A percentile compares a stretch with the other conserved stretches of the same genome.
Evolutionary conservation across 2,113 vertebrate species (phyloP).

Genomic region (Oryzias woworae): DNA sequence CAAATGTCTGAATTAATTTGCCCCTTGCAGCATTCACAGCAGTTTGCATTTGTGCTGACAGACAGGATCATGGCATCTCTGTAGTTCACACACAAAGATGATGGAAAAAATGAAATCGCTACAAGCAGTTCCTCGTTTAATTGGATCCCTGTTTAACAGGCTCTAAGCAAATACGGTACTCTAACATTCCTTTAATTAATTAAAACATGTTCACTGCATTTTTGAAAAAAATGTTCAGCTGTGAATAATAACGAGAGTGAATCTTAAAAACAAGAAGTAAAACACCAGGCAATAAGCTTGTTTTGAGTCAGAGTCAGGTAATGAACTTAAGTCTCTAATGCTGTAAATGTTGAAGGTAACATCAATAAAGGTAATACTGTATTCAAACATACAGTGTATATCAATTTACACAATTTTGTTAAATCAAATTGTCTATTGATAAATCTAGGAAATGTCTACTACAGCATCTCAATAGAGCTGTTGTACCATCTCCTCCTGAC

Average conservation of each 20-base stretch:
- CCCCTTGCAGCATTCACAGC: not conserved
- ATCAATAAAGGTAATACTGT: too few relatives aligned
- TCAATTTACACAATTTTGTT: too few relatives aligned
- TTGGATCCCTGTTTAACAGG: slow-evolving; percentile 49
- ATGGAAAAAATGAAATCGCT: slow-evolving; percentile 46
- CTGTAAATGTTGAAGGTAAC: too few relatives aligned
- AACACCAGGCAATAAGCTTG: too few relatives aligned
- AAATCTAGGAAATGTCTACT: too few relatives aligned
- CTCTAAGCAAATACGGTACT: slow-evolving; percentile 18
- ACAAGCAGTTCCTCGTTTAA: slow-evolving; percentile 49
- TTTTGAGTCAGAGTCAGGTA: too few relatives aligned
- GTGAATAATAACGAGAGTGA: too few relatives aligned
- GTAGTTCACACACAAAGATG: slow-evolving; percentile 30
- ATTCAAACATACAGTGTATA: too few relatives aligned
- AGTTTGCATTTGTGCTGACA: slow-evolving; percentile 25
- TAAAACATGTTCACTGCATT: not conserved
- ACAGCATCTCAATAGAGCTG: too few relatives aligned
- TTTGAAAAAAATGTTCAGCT: slow-evolving; percentile 10
- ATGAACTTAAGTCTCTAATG: too few relatives aligned
- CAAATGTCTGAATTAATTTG: slow-evolving; percentile 15
- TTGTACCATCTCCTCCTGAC: slow-evolving; percentile 31
- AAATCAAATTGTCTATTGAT: too few relatives aligned
- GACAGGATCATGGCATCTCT: slow-evolving; percentile 24
- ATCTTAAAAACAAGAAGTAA: too few relatives aligned
- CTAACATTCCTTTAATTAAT: slow-evolving; percentile 5